phyloP scores from a whole-genome alignment of 2,797 vertebrate species.

The Darevskia nairensis region DNA sequence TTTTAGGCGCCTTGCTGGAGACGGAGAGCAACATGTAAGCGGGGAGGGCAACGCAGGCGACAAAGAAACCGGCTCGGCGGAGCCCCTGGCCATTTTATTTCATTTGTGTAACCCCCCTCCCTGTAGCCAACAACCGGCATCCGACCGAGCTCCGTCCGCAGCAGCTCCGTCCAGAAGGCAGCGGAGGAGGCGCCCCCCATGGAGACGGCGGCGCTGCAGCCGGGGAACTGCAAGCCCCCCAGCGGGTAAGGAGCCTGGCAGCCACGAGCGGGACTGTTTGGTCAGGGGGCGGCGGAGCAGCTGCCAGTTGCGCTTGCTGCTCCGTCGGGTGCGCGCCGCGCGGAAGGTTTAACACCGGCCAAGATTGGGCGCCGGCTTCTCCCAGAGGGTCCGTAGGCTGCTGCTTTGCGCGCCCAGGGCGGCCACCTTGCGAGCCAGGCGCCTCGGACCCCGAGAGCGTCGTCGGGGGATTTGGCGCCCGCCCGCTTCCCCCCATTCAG shows the following conservation, averaged over 20 bases:
- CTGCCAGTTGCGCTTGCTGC: no score
- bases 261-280: no score
- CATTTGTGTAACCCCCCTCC: not conserved
- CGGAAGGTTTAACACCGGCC: no score
- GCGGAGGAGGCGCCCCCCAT: slow-evolving; percentile 49
- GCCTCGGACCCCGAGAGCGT: no score
- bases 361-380: not conserved
- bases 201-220: slow-evolving; percentile 60
- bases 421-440: no score
- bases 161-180: not conserved
- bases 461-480: not conserved
- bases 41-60: slow-evolving; percentile 36
- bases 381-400: not conserved
- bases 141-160: not conserved
- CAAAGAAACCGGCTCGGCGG: not conserved
- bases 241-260: slow-evolving; percentile 69
- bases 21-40: slow-evolving; percentile 39
- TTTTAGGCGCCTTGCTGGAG: slow-evolving; percentile 21
- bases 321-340: not conserved
- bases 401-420: no score
- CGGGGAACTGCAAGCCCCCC: slow-evolving; percentile 72
- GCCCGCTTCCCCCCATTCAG: not conserved
- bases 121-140: not conserved
- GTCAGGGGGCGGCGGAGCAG: not conserved
- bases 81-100: not conserved